Base-by-base conservation (phyloP, 2,797 vertebrate species). In the Chelidonichthys spinosus region DNA sequence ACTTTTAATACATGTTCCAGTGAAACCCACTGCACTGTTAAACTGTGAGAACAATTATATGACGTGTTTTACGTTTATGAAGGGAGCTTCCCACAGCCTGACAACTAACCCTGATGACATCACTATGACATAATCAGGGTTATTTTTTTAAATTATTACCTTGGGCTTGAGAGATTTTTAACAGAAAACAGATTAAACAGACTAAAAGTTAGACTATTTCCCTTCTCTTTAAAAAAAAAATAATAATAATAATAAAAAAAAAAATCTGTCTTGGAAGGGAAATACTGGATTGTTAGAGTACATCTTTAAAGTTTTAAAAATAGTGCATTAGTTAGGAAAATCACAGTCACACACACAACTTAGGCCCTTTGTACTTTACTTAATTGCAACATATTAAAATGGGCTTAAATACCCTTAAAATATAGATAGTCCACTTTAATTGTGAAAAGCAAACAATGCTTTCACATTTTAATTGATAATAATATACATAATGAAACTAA, bases 101-200 rank as follows among this genome's bases (percentile, higher is more conserved):
- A 4, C 25, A 43, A 35, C 55, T 35, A 59, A 33, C 33, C 14
- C 36, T 7, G 17, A 33, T 53, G 73, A 67, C 13, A 15, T 56
- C 59, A 72, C 17, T 17, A 11, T 55, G 52, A 72, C 50, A 47
- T 68, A 59, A 69, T 40, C 43, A 2, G 40, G n/a, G 17, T 63
- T 33, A 56, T 52, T 53, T 47, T 40, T 60, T 43, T 2, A 1
- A 25, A 25, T 25, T 25, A 60, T 62, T 32, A n/a, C 46, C 33
- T 54, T 15, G 52, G 11, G 13, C 33, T 58, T 42, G 11, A 35
- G 11, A n/a, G 7, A 37, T 63, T 18, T 2, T 18, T 11, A 66
- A 67, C 17, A 46, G 8, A 13, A 35, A n/a, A 3, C 4, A 25
- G 42, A 11, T 43, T 43, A 11, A 10, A 39, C 7, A 4, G 4